These are phyloP conservation scores for Protonibea diacanthus DNA, from an alignment of 2,797 vertebrate genomes.

Conservation along the genomic window DNA sequence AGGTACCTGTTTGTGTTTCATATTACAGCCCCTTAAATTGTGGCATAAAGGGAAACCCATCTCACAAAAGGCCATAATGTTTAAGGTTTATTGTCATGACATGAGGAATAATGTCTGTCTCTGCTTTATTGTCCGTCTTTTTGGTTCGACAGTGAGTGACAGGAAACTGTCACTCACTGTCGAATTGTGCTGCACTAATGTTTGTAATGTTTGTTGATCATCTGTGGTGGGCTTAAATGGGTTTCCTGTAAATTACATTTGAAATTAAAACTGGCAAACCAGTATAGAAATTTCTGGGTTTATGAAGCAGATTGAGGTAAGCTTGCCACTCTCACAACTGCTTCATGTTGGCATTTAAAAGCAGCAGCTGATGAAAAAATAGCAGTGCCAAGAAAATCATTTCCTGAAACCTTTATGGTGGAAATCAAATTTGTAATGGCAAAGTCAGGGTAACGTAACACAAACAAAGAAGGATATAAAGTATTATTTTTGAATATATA, in stretches of 20 bases:
- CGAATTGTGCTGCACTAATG: neutral
- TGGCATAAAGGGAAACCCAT: neutral
- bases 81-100: neutral
- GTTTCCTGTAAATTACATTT: neutral
- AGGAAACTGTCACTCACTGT: too few species aligned
- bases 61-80: neutral
- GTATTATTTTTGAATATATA: too few species aligned
- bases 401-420: neutral
- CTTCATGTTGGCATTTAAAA: neutral
- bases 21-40: neutral
- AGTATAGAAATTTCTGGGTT: neutral
- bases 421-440: neutral
- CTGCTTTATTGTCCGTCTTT: neutral
- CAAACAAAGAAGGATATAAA: too few species aligned
- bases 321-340: neutral
- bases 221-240: neutral
- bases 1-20: neutral
- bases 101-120: neutral
- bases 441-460: neutral
- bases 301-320: too few species aligned
- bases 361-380: neutral
- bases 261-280: neutral
- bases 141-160: neutral
- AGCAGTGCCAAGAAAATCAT: neutral
- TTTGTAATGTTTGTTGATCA: neutral